Conservation (phyloP, 2,113 vertebrate species). For the Tachysurus vachellii region DNA sequence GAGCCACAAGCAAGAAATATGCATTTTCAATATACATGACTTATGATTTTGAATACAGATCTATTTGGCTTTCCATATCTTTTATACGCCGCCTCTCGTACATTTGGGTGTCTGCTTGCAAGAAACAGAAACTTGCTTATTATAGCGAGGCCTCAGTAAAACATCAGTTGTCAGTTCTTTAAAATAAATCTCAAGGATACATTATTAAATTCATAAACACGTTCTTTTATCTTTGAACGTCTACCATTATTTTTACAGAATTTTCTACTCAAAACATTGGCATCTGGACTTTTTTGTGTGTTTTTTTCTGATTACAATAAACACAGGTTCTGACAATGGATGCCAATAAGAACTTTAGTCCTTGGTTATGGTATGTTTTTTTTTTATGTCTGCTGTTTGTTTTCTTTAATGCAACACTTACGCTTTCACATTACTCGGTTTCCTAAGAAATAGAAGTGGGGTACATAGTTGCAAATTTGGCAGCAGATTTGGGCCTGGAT, state of each 20-base stretch:
- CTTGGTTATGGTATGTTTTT: neutral
- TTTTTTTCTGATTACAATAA: neutral
- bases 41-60: neutral
- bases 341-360: neutral
- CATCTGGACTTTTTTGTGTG: neutral
- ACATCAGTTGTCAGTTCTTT: neutral
- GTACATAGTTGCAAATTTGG: conserved; percentile 57
- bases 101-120: neutral
- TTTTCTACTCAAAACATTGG: neutral
- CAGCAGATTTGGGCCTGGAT: conserved; percentile 71
- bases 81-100: too few species aligned
- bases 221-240: neutral
- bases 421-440: conserved; percentile 43
- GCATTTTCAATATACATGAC: neutral
- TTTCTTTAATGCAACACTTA: neutral
- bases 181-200: neutral
- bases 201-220: neutral
- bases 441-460: conserved; percentile 48
- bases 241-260: neutral
- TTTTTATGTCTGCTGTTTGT: neutral
- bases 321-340: neutral
- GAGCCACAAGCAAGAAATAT: too few species aligned
- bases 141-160: neutral
- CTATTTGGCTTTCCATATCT: neutral
- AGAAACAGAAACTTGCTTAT: too few species aligned